Evolutionary conservation across 2,797 vertebrate genomes (phyloP).

Genomic region (Peromyscus attwateri): DNA sequence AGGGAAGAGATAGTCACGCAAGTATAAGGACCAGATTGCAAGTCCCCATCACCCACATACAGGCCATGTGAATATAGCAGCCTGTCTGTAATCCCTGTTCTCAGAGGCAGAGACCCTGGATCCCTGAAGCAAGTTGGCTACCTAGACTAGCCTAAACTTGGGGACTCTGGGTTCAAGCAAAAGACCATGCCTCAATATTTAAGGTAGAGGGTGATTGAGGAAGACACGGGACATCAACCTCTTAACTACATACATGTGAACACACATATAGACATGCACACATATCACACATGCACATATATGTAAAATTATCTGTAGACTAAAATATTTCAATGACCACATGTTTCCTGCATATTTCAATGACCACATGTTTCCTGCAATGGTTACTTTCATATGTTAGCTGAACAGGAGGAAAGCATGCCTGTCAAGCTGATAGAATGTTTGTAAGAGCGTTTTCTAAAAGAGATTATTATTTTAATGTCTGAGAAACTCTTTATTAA

Average conservation of each 20-base stretch:
- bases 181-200: neutral
- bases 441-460: neutral
- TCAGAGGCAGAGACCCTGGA: neutral
- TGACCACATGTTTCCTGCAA: neutral
- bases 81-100: neutral
- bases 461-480: neutral
- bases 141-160: neutral
- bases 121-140: neutral
- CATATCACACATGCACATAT: neutral
- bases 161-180: neutral
- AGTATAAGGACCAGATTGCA: neutral
- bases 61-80: neutral
- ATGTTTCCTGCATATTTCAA: neutral
- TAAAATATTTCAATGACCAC: neutral
- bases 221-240: neutral
- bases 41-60: neutral
- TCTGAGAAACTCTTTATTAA: neutral
- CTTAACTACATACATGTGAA: neutral
- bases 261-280: neutral
- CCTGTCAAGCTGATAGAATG: neutral
- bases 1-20: neutral
- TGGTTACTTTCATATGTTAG: neutral
- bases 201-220: neutral
- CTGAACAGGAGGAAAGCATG: neutral
- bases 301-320: neutral